These are phyloP conservation scores for Scrobipalpa atriplicella DNA, from an alignment of 2,888 invertebrate genomes.

Conservation along the genomic window DNA sequence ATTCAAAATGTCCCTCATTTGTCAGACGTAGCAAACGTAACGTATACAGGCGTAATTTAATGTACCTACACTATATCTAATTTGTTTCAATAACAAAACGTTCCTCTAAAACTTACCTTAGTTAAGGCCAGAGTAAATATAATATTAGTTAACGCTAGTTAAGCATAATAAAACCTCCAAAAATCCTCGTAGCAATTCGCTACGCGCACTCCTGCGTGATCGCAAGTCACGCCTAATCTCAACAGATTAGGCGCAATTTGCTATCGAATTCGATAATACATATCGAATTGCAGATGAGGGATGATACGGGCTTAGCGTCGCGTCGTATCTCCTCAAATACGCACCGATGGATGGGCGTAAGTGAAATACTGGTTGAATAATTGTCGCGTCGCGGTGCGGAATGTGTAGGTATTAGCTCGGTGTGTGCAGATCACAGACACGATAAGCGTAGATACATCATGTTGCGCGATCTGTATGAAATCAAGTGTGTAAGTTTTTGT, in stretches of 20 bases:
- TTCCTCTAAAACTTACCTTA: too few relatives aligned
- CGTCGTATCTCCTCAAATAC: constrained; percentile 12
- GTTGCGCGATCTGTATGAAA: too few relatives aligned
- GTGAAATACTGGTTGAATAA: constrained; percentile 49
- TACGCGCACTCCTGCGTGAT: background rate
- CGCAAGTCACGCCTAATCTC: constrained; percentile 18
- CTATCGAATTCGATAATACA: constrained; percentile 22
- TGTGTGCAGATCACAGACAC: background rate
- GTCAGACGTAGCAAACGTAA: too few relatives aligned
- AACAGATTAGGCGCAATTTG: constrained; percentile 3
- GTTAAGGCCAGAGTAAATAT: too few relatives aligned
- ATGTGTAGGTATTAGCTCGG: constrained; percentile 56
- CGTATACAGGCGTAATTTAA: too few relatives aligned
- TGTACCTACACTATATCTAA: too few relatives aligned
- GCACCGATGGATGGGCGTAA: constrained; percentile 26
- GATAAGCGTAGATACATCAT: background rate
- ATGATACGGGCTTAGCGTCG: constrained; percentile 24
- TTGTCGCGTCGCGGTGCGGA: constrained; percentile 59
- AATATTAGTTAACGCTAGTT: too few relatives aligned
- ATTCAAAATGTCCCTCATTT: too few relatives aligned
- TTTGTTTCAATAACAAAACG: too few relatives aligned
- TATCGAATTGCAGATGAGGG: constrained; percentile 18
- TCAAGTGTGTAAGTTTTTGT: too few relatives aligned
- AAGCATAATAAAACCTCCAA: background rate
- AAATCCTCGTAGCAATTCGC: background rate